These are phyloP conservation scores for Simalia tracyae DNA, from an alignment of 2,797 vertebrate genomes.

Conservation along the genomic window DNA sequence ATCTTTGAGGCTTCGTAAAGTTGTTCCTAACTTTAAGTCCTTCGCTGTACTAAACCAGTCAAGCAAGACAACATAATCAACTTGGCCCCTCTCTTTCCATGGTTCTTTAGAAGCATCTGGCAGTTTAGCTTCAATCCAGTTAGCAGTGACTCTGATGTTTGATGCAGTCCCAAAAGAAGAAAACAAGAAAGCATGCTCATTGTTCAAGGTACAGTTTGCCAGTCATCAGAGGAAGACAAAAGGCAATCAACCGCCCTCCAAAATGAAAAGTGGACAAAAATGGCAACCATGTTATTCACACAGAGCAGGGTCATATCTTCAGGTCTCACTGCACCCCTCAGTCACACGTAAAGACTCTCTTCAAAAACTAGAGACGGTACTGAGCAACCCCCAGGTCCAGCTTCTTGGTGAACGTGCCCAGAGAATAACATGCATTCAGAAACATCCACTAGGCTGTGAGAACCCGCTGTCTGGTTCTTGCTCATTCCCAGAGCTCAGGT, in stretches of 20 bases:
- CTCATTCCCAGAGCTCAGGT: not conserved
- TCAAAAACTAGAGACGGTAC: not conserved
- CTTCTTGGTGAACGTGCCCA: not conserved
- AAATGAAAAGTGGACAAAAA: not conserved
- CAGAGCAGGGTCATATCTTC: too few relatives aligned
- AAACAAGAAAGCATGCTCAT: not conserved
- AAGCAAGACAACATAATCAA: slow-evolving; percentile 88
- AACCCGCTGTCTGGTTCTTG: not conserved
- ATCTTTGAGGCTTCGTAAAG: slow-evolving; percentile 93
- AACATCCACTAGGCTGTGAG: too few relatives aligned
- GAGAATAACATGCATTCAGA: not conserved
- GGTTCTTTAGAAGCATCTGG: slow-evolving; percentile 84
- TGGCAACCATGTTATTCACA: not conserved
- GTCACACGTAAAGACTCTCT: not conserved
- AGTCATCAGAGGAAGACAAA: not conserved
- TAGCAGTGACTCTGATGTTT: slow-evolving; percentile 86
- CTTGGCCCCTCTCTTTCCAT: slow-evolving; percentile 85
- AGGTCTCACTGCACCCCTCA: not conserved
- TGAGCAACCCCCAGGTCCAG: not conserved
- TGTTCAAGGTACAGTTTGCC: not conserved
- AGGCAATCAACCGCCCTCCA: not conserved
- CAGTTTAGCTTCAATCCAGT: slow-evolving; percentile 87
- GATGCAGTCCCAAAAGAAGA: slow-evolving; percentile 3
- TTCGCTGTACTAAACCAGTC: slow-evolving; percentile 93
- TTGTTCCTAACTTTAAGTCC: slow-evolving; percentile 87